These are phyloP conservation scores for Rhodeus uyekii DNA, from an alignment of 2,797 vertebrate genomes.

Conservation along the genomic window DNA sequence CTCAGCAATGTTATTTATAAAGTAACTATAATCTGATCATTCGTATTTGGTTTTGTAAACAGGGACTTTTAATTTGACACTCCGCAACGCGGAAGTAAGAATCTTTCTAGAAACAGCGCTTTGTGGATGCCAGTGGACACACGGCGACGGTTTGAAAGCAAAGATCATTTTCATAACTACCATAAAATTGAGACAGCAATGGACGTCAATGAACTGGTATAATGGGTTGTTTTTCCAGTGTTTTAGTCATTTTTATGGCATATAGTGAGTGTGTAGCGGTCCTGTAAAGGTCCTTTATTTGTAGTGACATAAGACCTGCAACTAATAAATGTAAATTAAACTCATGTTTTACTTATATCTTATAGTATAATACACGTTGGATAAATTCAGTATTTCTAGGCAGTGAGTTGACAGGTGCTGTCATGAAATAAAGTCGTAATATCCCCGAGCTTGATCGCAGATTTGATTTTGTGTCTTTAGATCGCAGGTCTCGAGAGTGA, in stretches of 20 bases:
- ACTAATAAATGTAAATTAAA: not conserved
- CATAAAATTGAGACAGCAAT: constrained; percentile 26
- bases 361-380: too few species aligned
- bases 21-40: not conserved
- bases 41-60: not conserved
- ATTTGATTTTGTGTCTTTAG: constrained; percentile 55
- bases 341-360: not conserved
- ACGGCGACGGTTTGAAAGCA: not conserved
- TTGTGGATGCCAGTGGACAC: not conserved
- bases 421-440: not conserved
- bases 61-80: constrained; percentile 49
- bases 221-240: not conserved
- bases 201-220: constrained; percentile 61
- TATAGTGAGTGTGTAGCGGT: not conserved
- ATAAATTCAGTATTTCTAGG: not conserved
- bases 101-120: constrained; percentile 43
- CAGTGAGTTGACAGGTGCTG: not conserved
- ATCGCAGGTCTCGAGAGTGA: constrained; percentile 86
- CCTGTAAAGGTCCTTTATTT: not conserved
- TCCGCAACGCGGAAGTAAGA: not conserved
- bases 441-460: not conserved
- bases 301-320: not conserved
- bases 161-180: not conserved
- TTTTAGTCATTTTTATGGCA: not conserved
- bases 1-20: not conserved